These are phyloP conservation scores for Clarias fuscus DNA, from an alignment of 2,797 vertebrate species.

Conservation along the genomic window DNA sequence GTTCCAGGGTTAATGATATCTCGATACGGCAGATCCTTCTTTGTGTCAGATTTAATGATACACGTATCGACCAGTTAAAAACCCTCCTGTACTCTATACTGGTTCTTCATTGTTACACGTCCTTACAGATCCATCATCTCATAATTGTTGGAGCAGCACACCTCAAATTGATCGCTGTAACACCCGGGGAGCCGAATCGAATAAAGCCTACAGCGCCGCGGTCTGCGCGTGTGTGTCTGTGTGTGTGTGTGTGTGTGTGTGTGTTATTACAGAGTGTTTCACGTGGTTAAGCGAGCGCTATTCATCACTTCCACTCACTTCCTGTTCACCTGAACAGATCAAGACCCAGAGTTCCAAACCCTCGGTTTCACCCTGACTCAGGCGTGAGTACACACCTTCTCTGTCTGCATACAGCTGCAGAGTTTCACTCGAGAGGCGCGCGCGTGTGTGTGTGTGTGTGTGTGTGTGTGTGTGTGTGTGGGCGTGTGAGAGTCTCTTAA, in stretches of 20 bases:
- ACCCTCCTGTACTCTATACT: neutral
- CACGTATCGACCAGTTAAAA: neutral
- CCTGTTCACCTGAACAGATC: constrained; percentile 7
- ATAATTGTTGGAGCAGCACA: neutral
- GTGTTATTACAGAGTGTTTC: neutral
- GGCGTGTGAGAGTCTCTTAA: neutral
- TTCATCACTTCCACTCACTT: constrained; percentile 8
- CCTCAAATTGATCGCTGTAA: neutral
- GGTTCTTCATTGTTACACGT: neutral
- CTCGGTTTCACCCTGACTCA: neutral
- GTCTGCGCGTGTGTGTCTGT: no score
- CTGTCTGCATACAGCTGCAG: neutral
- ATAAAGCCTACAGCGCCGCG: neutral
- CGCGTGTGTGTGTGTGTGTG: constrained; percentile 6
- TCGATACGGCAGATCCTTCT: neutral
- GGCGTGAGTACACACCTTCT: neutral
- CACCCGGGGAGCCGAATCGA: neutral
- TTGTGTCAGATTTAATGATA: neutral
- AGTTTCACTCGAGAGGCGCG: neutral
- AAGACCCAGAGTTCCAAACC: neutral
- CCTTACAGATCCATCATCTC: constrained; percentile 2
- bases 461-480: neutral
- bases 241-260: no score
- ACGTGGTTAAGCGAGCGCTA: neutral
- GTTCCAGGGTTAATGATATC: neutral